Evolutionary conservation across 2,888 invertebrate genomes (phyloP).

Genomic region (Xylota sylvarum): DNA sequence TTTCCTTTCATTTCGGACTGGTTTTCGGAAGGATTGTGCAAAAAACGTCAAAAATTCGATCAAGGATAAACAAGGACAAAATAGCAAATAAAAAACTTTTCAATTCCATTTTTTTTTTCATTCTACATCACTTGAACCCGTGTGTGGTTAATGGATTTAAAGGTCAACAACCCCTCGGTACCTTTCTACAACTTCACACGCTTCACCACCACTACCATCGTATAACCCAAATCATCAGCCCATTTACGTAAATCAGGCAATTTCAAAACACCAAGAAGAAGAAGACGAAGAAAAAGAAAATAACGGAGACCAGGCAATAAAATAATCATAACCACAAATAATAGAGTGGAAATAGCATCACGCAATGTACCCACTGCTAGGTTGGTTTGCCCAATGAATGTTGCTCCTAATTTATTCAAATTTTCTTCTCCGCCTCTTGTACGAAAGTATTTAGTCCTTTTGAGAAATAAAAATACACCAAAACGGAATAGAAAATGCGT

Average conservation of each 20-base stretch:
- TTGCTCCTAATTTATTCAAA: conserved; percentile 11
- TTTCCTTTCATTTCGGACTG: too few species aligned
- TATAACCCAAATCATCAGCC: neutral
- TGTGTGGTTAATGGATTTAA: neutral
- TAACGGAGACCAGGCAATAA: conserved; percentile 16
- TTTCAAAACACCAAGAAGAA: conserved; percentile 45
- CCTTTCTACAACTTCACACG: neutral
- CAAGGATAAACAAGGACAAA: too few species aligned
- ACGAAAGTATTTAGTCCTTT: neutral
- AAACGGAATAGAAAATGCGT: neutral
- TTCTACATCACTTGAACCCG: too few species aligned
- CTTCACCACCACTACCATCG: neutral
- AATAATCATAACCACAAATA: conserved; percentile 27
- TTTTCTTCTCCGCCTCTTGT: neutral
- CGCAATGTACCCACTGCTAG: conserved; percentile 28
- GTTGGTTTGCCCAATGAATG: conserved; percentile 14
- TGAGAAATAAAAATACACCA: neutral
- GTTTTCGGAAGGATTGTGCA: too few species aligned
- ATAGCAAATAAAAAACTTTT: too few species aligned
- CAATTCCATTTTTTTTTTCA: neutral
- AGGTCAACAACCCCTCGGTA: neutral
- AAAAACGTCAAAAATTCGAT: too few species aligned
- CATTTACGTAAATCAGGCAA: conserved; percentile 63
- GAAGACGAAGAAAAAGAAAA: conserved; percentile 31
- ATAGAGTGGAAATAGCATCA: conserved; percentile 31